Percentiles rank a stretch among this genome's conserved stretches.
Conservation (phyloP, 2,797 vertebrate species). For the Erethizon dorsatum region DNA sequence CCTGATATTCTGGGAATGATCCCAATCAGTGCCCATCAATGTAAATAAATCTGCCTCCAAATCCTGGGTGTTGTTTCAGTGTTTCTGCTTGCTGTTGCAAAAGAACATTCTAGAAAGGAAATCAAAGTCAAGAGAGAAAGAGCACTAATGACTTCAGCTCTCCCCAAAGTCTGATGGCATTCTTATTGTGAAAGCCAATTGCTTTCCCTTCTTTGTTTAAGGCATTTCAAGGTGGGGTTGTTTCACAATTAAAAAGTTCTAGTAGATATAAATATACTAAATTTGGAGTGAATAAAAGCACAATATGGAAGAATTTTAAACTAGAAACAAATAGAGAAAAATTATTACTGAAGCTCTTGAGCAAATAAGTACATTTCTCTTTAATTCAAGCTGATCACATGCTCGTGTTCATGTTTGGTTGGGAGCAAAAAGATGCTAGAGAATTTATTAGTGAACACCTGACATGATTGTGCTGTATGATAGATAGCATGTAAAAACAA, state of each 20-base stretch:
- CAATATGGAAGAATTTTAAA: background rate
- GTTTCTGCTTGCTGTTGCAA: no score
- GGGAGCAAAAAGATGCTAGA: background rate
- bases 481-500: background rate
- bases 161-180: background rate
- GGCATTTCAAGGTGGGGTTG: background rate
- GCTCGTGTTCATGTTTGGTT: background rate
- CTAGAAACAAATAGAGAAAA: background rate
- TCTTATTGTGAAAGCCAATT: background rate
- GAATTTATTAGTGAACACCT: background rate
- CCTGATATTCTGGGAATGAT: no score
- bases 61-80: no score
- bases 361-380: background rate
- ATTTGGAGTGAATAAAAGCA: conserved; percentile 19
- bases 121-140: background rate
- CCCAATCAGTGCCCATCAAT: no score
- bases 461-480: background rate
- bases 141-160: background rate
- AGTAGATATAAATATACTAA: background rate
- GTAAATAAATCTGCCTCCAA: no score
- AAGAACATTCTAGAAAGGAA: background rate
- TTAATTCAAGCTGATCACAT: background rate
- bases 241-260: background rate
- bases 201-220: background rate
- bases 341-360: background rate